Evolutionary conservation across 2,113 vertebrate species (phyloP).

Genomic region (Phrynosoma blainvillii): DNA sequence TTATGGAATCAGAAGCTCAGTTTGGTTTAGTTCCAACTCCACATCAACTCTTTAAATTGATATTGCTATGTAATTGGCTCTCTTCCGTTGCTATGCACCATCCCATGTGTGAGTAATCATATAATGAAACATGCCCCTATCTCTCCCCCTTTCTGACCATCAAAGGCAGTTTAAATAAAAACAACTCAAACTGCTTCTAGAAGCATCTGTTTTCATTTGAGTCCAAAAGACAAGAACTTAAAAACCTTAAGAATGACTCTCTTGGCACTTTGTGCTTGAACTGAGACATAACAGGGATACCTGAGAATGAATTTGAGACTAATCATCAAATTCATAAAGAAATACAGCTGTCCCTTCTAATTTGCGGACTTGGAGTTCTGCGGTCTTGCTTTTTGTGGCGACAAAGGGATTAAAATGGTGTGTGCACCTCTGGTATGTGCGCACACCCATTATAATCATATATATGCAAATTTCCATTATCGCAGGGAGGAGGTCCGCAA

Average conservation of each 20-base stretch:
- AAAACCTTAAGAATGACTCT: not conserved
- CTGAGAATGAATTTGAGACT: no score
- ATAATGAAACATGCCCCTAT: not conserved
- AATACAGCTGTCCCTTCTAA: not conserved
- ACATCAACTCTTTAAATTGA: not conserved
- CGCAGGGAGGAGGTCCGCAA: no score
- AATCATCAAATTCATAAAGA: not conserved
- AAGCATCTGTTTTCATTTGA: not conserved
- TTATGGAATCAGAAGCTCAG: not conserved
- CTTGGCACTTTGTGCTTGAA: not conserved
- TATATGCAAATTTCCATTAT: no score
- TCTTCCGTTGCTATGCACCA: no score
- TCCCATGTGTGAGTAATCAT: not conserved
- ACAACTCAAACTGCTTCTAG: not conserved
- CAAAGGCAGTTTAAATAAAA: not conserved
- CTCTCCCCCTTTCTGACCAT: no score
- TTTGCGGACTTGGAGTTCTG: no score
- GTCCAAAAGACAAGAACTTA: not conserved
- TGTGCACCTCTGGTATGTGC: no score
- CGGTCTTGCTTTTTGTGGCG: no score
- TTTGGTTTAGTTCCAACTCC: not conserved
- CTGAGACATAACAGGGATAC: not conserved
- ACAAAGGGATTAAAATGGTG: no score
- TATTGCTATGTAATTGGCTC: not conserved
- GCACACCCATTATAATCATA: no score